Evolutionary conservation across 2,113 vertebrate species (phyloP), one percentile per base, ranked within the genome.

Genomic region (Alouatta palliata): DNA sequence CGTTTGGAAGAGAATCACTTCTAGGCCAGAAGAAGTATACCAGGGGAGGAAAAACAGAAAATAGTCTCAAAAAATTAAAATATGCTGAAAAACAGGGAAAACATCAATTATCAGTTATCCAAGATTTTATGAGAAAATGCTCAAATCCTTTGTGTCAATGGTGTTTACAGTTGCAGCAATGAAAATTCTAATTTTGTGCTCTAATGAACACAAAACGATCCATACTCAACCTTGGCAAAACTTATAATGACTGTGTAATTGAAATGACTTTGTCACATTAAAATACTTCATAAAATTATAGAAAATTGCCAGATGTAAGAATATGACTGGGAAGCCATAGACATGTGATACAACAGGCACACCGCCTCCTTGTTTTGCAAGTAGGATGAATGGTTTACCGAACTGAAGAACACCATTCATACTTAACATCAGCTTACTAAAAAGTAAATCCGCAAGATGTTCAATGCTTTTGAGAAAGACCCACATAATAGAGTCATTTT

Each of bases 101-200:
- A 96, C 84, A 86, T 95, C 95, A 97, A 94, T 97, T 86, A 98
- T 90, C 93, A 95, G 96, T 98, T 98, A 97, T 96, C 97, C 94
- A 96, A 98, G 97, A 98, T 98, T 98, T 98, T 98, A 98, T 96
- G 97, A 96, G 97, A 97, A 98, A 97, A 97, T 35, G 73, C 95
- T 97, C 93, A 94, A 98, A 92, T 98, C 96, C 83, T 98, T 97
- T 98, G 96, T 98, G 97, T 97, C 98, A 98, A 98, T 95, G 96
- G 97, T 98, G 97, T 98, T 99, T 99, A 99, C 90, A 98, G 98
- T 98, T 98, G 94, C 97, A 97, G 98, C 98, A 99, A 98, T 98
- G 98, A 98, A 98, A 99, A 99, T 99, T 99, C 98, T 98, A 99
- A 99, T 99, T 99, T 99, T 99, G 98, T 98, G 98, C 98, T 99